Conservation (phyloP, 2,888 invertebrate genomes). For the Epirrita christyi region DNA sequence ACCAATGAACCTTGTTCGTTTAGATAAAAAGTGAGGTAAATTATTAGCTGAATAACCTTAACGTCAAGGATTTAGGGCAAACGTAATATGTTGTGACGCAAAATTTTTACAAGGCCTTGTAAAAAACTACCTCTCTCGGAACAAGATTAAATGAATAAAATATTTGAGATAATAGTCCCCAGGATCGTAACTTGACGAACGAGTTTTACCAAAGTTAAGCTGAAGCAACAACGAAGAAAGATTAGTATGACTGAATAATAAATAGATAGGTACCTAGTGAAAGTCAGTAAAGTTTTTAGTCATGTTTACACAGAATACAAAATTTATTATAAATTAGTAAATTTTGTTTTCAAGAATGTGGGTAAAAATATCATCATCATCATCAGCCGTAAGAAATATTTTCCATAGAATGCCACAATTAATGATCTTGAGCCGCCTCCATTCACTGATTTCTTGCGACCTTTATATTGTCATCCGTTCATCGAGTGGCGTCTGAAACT, state of each 20-base stretch:
- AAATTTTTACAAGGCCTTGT: slow-evolving; percentile 1
- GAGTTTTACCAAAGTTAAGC: slow-evolving; percentile 18
- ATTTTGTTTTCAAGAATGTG: too few relatives aligned
- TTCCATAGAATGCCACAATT: too few relatives aligned
- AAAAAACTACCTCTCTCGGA: neutral
- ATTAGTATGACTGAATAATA: slow-evolving; percentile 21
- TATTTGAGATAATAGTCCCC: slow-evolving; percentile 17
- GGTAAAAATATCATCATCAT: too few relatives aligned
- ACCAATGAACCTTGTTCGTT: slow-evolving; percentile 12
- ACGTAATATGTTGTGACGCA: slow-evolving; percentile 11
- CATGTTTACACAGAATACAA: neutral
- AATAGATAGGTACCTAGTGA: slow-evolving; percentile 7
- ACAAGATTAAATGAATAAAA: slow-evolving; percentile 27
- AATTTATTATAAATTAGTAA: too few relatives aligned
- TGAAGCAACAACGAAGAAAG: slow-evolving; percentile 11
- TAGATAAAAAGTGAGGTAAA: slow-evolving; percentile 3
- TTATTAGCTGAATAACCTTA: slow-evolving; percentile 21
- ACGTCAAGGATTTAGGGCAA: too few relatives aligned
- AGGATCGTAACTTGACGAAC: slow-evolving; percentile 22
- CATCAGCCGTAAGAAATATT: too few relatives aligned
- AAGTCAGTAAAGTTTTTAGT: slow-evolving; percentile 15
- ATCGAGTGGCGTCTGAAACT: too few relatives aligned
- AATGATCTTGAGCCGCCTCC: too few relatives aligned
- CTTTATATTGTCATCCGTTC: too few relatives aligned
- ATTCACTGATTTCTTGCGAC: too few relatives aligned